phyloP scores from a whole-genome alignment of 2,113 vertebrate genomes.

The Athene cunicularia region DNA sequence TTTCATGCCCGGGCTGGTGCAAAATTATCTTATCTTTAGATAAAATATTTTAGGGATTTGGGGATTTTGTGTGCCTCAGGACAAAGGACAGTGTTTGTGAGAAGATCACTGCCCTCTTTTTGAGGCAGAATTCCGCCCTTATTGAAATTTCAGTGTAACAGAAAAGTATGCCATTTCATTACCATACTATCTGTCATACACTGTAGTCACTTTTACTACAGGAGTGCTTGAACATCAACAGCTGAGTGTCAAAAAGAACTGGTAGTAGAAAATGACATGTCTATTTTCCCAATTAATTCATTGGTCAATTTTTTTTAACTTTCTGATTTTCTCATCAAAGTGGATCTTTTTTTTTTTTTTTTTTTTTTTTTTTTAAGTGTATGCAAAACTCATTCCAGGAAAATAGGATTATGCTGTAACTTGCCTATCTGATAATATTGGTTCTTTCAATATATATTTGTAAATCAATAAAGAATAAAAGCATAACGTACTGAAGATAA shows the following conservation, averaged over 20 bases:
- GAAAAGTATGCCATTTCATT: conserved; percentile 44
- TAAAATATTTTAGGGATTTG: conserved; percentile 81
- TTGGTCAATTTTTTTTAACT: background rate
- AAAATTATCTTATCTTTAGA: conserved; percentile 77
- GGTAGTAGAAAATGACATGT: background rate
- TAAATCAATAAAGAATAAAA: background rate
- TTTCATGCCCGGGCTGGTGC: conserved; percentile 54
- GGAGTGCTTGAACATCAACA: background rate
- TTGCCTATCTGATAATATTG: background rate
- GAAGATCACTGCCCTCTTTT: conserved; percentile 73
- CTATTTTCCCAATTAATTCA: background rate
- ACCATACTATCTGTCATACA: background rate
- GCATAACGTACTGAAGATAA: background rate
- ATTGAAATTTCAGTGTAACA: conserved; percentile 68
- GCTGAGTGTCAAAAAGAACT: background rate
- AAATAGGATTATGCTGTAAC: background rate
- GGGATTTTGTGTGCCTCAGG: conserved; percentile 76
- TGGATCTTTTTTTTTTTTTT: background rate
- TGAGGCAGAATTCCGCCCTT: conserved; percentile 57
- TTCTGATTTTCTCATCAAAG: background rate
- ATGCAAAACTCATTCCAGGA: background rate
- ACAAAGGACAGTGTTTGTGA: conserved; percentile 74
- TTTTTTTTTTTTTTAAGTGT: background rate
- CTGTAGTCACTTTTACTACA: background rate
- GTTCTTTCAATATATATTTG: background rate